phyloP scores from a whole-genome alignment of 2,888 invertebrate species.

The Cyclophora albipunctata region DNA sequence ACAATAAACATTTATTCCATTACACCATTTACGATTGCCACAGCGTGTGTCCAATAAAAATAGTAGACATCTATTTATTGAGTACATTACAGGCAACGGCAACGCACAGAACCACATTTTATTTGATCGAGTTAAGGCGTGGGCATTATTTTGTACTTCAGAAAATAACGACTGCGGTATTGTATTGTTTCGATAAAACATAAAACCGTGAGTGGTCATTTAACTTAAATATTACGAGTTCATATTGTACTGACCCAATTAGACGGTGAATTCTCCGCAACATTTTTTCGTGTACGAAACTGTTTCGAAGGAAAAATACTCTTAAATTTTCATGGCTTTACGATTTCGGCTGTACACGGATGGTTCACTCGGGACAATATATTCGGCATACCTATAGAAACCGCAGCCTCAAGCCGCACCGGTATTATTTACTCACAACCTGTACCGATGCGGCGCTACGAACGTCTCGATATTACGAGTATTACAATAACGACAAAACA shows the following conservation, averaged over 20 bases:
- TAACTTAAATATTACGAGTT: conserved; percentile 8
- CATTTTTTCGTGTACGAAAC: conserved; percentile 4
- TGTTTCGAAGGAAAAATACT: conserved; percentile 13
- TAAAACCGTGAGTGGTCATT: conserved; percentile 15
- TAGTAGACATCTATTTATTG: conserved; percentile 9
- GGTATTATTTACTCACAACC: conserved; percentile 13
- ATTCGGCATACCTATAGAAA: conserved; percentile 21
- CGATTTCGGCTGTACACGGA: conserved; percentile 17
- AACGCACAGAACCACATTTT: too few species aligned
- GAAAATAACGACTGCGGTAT: conserved; percentile 13
- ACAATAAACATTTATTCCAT: conserved; percentile 49
- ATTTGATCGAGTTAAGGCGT: too few species aligned
- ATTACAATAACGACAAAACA: background rate
- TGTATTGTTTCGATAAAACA: conserved; percentile 11
- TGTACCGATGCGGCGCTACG: conserved; percentile 1
- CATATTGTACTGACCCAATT: conserved; percentile 15
- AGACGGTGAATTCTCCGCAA: conserved; percentile 12
- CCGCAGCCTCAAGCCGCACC: conserved; percentile 12
- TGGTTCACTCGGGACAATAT: conserved; percentile 21
- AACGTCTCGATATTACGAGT: background rate
- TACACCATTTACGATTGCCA: conserved; percentile 58
- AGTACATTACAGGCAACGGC: background rate
- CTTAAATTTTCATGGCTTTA: conserved; percentile 21
- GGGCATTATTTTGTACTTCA: too few species aligned
- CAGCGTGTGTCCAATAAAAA: conserved; percentile 48